Base-by-base conservation (phyloP, 2,888 invertebrate species). In the Oligia strigilis region DNA sequence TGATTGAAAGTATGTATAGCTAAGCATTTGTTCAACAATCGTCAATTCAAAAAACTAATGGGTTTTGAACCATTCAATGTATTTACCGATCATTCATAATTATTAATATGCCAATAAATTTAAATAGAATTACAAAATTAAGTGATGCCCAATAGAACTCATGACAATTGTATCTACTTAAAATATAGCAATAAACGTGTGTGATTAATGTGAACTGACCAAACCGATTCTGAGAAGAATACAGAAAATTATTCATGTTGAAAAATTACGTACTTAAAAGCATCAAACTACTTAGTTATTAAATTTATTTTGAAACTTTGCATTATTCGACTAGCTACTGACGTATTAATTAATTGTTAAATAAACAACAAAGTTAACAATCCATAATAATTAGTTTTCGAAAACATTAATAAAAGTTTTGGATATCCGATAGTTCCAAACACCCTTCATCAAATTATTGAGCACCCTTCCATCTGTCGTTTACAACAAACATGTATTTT, bases 351-450 rank as follows among this genome's bases (percentile, higher is more conserved):
- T 58, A 58, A 40, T 29, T 40, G 11, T 11, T n/a, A 49, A 40
- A 36, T n/a, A 9, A 46, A 78, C 6, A 69, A 77, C 23, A 72
- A 55, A 36, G 8, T 11, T 4, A 46, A 17, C 14, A 55, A n/a
- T 49, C 23, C 4, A 46, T 58, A 9, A 46, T 58, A 9, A 81
- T 64, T 43, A 40, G 40, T 62, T 69, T 29, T 14, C 52, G 23
- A 11, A 29, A 49, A 46, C 29, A 6, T 60, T 82, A 4, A 62
- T 40, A 55, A 75, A 55, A 55, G 46, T 55, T 67, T 67, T 17
- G n/a, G 8, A 62, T 66, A 74, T 60, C n/a, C 40, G 23, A 81
- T 75, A 81, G 52, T 78, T 79, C 43, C 2, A 9, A 46, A 43
- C 13, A 17, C 49, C 17, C 13, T 46, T 80, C 14, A 23, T 0